Conservation (phyloP, 1,140 invertebrate species). For the Magallana angulata region DNA sequence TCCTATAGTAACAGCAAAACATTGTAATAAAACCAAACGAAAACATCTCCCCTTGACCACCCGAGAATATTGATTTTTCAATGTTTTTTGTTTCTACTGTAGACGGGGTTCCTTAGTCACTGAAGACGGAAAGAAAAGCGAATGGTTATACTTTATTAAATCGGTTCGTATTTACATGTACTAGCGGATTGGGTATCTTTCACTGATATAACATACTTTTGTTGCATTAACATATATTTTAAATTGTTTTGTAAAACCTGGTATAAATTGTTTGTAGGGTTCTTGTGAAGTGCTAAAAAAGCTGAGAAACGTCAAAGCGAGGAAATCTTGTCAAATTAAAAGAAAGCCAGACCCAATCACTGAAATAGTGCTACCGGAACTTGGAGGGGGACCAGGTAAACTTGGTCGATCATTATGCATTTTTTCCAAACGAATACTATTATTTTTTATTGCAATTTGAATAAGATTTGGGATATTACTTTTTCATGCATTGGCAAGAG, state of each 20-base stretch:
- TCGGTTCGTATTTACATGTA: conserved; percentile 60
- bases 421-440: too few relatives aligned
- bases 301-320: conserved; percentile 63
- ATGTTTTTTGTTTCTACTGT: not conserved
- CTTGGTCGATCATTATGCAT: not conserved
- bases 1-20: too few relatives aligned
- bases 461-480: too few relatives aligned
- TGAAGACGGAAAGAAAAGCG: conserved; percentile 68
- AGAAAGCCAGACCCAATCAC: conserved; percentile 59
- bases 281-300: conserved; percentile 71
- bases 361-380: conserved; percentile 62
- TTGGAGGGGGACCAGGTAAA: conserved; percentile 60
- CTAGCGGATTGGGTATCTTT: not conserved
- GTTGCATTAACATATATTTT: not conserved
- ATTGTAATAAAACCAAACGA: too few relatives aligned
- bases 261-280: conserved; percentile 56
- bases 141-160: conserved; percentile 74
- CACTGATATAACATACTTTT: not conserved
- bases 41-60: too few relatives aligned
- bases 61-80: too few relatives aligned
- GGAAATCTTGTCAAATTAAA: conserved; percentile 55
- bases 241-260: not conserved
- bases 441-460: too few relatives aligned
- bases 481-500: too few relatives aligned
- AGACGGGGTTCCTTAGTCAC: conserved; percentile 71